A percentile compares a stretch with the other conserved stretches of the same genome.
Conservation (phyloP, 1,140 invertebrate species). For the Trichonephila clavipes region DNA sequence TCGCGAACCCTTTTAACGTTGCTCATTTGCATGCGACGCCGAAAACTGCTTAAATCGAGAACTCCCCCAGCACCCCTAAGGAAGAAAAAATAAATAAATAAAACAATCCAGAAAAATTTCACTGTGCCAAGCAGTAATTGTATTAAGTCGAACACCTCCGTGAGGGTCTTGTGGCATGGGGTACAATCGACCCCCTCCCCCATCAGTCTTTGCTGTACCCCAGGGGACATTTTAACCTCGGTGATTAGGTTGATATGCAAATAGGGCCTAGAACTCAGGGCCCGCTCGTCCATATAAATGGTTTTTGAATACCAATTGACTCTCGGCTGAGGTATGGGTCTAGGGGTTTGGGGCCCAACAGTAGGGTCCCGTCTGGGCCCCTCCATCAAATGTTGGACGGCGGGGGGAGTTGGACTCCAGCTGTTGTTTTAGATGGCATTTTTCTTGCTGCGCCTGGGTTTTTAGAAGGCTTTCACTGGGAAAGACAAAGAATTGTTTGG, state of each 20-base stretch:
- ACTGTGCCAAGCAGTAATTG: conserved; percentile 48
- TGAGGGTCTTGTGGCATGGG: background rate
- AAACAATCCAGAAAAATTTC: conserved; percentile 26
- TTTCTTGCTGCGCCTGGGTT: background rate
- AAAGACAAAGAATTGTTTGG: conserved; percentile 28
- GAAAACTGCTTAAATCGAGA: conserved; percentile 36
- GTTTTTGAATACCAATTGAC: conserved; percentile 64
- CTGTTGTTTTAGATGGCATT: conserved; percentile 47
- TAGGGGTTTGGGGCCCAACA: background rate
- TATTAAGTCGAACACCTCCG: conserved; percentile 59
- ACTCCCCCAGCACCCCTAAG: background rate
- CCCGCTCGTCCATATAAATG: conserved; percentile 62
- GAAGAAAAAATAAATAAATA: background rate
- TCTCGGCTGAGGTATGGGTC: conserved; percentile 38
- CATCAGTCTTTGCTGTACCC: conserved; percentile 47
- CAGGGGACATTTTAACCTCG: conserved; percentile 59
- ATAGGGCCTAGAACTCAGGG: conserved; percentile 22
- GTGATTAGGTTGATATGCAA: conserved; percentile 61
- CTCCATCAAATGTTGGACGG: conserved; percentile 43
- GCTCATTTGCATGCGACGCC: conserved; percentile 39
- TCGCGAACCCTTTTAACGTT: conserved; percentile 45
- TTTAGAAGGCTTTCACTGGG: background rate
- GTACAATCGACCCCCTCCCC: background rate
- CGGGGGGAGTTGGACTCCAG: conserved; percentile 28
- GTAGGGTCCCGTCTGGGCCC: conserved; percentile 10